These are phyloP conservation scores for Ceryle rudis DNA, from an alignment of 2,797 vertebrate genomes.

Conservation along the genomic window DNA sequence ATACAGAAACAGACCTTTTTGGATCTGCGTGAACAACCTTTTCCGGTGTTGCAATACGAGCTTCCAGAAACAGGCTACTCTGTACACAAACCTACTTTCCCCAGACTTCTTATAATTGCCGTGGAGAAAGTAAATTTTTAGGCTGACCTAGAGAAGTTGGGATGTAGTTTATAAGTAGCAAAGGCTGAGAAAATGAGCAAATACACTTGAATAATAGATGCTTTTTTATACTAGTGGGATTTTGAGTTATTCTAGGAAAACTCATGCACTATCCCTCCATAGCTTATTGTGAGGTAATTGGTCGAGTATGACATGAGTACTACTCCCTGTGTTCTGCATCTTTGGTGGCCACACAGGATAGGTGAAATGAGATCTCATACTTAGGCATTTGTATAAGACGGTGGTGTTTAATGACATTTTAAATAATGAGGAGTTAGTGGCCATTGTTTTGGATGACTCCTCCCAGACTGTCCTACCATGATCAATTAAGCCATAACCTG, in stretches of 20 bases:
- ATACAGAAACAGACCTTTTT: neutral
- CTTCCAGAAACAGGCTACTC: neutral
- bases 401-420: neutral
- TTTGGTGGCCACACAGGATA: neutral
- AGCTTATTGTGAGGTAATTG: neutral
- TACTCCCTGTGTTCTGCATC: neutral
- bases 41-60: fast-evolving
- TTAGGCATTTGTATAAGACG: neutral
- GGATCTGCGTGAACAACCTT: neutral
- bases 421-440: neutral
- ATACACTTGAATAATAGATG: neutral
- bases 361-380: neutral
- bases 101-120: fast-evolving
- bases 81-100: neutral
- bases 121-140: neutral
- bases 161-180: neutral
- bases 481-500: neutral
- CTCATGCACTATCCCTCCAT: neutral
- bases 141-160: neutral
- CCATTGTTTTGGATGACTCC: neutral
- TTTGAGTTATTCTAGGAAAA: neutral
- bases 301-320: neutral
- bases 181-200: neutral
- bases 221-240: neutral
- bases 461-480: neutral